Base-by-base conservation (phyloP, 2,113 vertebrate genomes). In the Xiphorhynchus elegans region DNA sequence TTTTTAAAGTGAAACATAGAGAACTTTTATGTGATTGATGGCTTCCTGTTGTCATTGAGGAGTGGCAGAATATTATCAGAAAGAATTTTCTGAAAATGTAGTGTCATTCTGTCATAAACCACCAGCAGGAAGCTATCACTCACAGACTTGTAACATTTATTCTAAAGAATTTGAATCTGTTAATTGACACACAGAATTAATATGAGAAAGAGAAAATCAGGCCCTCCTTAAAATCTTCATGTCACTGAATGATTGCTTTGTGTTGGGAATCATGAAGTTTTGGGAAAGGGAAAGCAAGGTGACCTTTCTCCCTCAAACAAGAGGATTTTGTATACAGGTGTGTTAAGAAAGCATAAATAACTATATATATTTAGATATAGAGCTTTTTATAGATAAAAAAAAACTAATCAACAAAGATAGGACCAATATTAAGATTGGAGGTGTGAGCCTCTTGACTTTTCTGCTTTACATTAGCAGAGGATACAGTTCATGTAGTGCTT, bases 11-110 rank as follows among this genome's bases (percentile, higher is more conserved):
- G 76, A 94, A 96, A 92, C 62, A 35, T 64, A 82, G 90, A 96
- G 84, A 97, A 93, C 52, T 89, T 73, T 25, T 11, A 68, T 81
- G 87, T 97, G 96, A 98, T 62, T 79, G 96, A 97, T 95, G 85
- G 40, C 67, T 98, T 98, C 97, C 95, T 93, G 63, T 94, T 97
- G 91, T 95, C 96, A 96, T 84, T 92, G 69, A 91, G 67, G 20
- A 95, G 4, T 26, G 67, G 63, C 42, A 95, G 67, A 76, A 56
- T 70, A 92, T 93, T 87, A 94, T 56, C 82, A 92, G 72, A 95
- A 93, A 92, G 78, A 89, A 62, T 72, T 93, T 79, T 79, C 81
- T 88, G 68, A 40, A 93, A 81, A 96, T 68, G 47, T 59, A 86
- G 44, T 74, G 50, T 49, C 87, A 35, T 58, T 95, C 95, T 92